Evolutionary conservation across 2,888 invertebrate species (phyloP).

Genomic region (Mayetiola destructor): DNA sequence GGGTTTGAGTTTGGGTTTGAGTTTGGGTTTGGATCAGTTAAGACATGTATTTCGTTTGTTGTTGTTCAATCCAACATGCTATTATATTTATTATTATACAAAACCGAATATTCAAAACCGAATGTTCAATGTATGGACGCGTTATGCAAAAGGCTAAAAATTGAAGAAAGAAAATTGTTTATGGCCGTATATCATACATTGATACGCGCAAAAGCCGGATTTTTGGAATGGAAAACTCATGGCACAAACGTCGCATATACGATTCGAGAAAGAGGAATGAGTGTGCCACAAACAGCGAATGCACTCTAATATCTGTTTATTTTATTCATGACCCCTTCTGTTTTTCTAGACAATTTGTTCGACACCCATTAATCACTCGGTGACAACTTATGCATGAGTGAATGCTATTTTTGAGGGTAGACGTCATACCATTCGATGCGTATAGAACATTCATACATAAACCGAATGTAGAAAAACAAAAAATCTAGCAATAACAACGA

Average conservation of each 20-base stretch:
- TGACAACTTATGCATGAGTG: slow-evolving; percentile 28
- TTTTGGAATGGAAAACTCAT: no score
- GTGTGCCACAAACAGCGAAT: not conserved
- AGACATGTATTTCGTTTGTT: slow-evolving; percentile 6
- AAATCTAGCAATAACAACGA: no score
- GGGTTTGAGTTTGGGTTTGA: not conserved
- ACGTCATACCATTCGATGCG: slow-evolving; percentile 12
- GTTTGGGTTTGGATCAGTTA: slow-evolving; percentile 8
- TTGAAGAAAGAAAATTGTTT: no score
- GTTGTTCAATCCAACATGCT: no score
- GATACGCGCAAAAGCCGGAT: no score
- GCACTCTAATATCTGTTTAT: slow-evolving; percentile 12
- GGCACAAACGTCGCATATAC: no score
- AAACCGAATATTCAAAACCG: no score
- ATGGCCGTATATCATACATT: no score
- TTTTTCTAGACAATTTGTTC: slow-evolving; percentile 27
- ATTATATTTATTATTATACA: no score
- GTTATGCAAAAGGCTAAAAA: no score
- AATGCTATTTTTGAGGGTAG: slow-evolving; percentile 19
- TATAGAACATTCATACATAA: not conserved
- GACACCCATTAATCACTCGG: slow-evolving; percentile 38
- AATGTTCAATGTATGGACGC: no score
- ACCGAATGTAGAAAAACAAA: slow-evolving; percentile 3
- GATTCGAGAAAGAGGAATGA: not conserved
- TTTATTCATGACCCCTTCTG: slow-evolving; percentile 17